Percentiles rank a stretch among this genome's conserved stretches.
Conservation (phyloP, 2,113 vertebrate genomes). For the Phrynosoma platyrhinos region DNA sequence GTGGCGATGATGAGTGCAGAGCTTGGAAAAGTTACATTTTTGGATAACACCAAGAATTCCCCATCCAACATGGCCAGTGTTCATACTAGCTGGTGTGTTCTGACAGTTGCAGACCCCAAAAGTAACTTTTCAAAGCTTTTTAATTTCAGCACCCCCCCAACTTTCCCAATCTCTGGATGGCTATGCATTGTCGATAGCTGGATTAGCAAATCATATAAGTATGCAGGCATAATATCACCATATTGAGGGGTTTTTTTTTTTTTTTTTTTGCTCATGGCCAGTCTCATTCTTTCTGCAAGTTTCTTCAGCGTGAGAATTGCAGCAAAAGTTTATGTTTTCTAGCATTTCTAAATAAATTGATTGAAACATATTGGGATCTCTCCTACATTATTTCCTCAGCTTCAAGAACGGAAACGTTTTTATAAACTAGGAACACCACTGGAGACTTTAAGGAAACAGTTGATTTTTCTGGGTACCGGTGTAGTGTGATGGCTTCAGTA, state of each 20-base stretch:
- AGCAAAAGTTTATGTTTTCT: neutral
- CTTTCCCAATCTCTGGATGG: no score
- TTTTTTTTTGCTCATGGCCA: neutral
- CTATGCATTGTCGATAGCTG: no score
- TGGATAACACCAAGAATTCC: no score
- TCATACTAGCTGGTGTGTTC: no score
- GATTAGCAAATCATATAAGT: neutral
- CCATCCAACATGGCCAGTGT: no score
- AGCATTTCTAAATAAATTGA: neutral
- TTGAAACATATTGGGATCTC: no score
- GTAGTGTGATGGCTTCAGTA: no score
- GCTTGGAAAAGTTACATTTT: no score
- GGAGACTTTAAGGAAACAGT: neutral
- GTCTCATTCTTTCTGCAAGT: neutral
- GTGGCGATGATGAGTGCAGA: no score
- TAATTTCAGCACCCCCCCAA: no score
- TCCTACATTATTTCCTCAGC: neutral
- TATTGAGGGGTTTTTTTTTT: neutral
- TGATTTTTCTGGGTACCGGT: neutral
- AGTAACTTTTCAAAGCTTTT: no score
- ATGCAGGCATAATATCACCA: neutral
- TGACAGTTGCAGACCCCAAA: no score
- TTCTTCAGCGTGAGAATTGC: neutral
- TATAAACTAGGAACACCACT: neutral
- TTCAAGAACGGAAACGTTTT: neutral